phyloP scores from a whole-genome alignment of 2,113 vertebrate genomes.

The Coptodon rendalli region DNA sequence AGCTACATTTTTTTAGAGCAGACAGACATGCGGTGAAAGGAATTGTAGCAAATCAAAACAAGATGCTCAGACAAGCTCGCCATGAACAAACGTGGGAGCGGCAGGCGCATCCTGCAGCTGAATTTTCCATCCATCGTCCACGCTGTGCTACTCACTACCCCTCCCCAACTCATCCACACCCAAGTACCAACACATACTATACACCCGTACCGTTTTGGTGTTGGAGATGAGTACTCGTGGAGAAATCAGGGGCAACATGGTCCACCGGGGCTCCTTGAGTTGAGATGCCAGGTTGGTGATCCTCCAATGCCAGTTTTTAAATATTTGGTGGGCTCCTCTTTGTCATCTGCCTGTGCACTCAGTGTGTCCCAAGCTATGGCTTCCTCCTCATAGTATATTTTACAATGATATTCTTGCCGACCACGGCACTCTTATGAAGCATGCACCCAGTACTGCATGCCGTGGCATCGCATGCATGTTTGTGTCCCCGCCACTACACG shows the following conservation, averaged over 20 bases:
- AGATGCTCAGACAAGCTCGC: neutral
- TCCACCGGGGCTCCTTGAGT: conserved; percentile 81
- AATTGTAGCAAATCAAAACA: neutral
- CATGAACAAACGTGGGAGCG: neutral
- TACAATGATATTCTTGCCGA: conserved; percentile 94
- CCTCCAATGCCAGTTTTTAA: conserved; percentile 78
- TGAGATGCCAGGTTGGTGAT: conserved; percentile 96
- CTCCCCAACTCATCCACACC: neutral
- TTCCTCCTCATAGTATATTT: conserved; percentile 83
- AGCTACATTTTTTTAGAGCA: neutral
- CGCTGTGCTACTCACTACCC: neutral
- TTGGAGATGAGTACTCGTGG: conserved; percentile 82
- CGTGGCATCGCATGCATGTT: conserved; percentile 14
- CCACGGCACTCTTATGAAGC: neutral
- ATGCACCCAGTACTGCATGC: neutral
- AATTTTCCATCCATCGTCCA: neutral
- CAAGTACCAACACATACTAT: neutral
- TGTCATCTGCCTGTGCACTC: conserved; percentile 95
- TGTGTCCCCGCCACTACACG: neutral
- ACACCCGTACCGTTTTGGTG: conserved; percentile 57
- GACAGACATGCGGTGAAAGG: neutral
- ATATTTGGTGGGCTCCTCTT: conserved; percentile 74
- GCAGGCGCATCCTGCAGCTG: neutral
- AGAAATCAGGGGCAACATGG: conserved; percentile 76
- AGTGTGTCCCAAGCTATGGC: conserved; percentile 94